Base-by-base conservation (phyloP, 1,140 invertebrate species). In the Popillia japonica region DNA sequence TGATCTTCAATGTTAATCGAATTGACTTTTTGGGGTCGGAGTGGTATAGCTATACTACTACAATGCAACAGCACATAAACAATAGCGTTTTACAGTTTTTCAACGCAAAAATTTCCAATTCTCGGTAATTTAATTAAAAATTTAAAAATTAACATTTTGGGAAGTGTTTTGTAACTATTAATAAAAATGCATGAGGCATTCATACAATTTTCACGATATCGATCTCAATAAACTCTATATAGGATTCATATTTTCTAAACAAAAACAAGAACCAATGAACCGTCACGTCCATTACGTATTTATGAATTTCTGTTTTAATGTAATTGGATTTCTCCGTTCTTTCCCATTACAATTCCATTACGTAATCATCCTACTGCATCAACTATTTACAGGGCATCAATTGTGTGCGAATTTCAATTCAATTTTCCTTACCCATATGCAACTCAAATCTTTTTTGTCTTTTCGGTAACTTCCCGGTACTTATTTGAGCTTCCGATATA, bases 231-330 rank as follows among this genome's bases (percentile, higher is more conserved):
- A 34, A 34, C 4, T 34, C 4, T 34, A 34, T 34, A 34, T 1
- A 34, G 27, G 27, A 34, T 34, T 34, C 27, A 34, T 34, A 34
- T 34, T 34, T 48, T 48, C 44, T 48, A 48, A 10, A 10, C 27
- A 9, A 34, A 68, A 68, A 64, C 4, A 64, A 64, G 17, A 64
- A 64, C 17, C 9, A 34, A 34, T 11, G 27, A 9, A 68, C 61
- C 61, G 27, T 68, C 22, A 68, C 61, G 20, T 10, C 20, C 61
- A 34, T 68, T 68, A 68, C 61, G 22, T 68, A 68, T 68, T 68
- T 68, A 68, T 68, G 61, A 22, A 68, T 68, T 68, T 7, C 61
- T 22, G 17, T 68, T 68, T 27, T 68, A 68, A 68, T 68, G 61
- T 68, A 68, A 68, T 68, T 68, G 61, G 61, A 68, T 68, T 68